Evolutionary conservation across 2,888 invertebrate species (phyloP), one percentile per base, ranked within the genome.

Genomic region (Gisinianus flammeolus): DNA sequence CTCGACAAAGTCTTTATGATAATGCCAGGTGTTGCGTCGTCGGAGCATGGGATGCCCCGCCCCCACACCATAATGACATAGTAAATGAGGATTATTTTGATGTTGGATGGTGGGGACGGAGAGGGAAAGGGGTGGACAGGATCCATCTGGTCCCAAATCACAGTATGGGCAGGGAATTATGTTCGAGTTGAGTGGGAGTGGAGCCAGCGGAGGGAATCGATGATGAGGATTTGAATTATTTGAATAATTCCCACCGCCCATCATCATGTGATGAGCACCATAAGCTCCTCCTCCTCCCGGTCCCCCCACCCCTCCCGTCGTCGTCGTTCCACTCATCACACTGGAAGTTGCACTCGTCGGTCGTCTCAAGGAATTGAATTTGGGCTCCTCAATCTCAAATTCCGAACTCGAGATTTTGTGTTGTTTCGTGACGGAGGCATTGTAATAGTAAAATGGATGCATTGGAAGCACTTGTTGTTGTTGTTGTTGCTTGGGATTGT

Each of bases 321-420:
- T n/a, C n/a, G n/a, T n/a, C n/a, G n/a, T n/a, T n/a, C n/a, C n/a
- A n/a, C n/a, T n/a, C n/a, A n/a, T n/a, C n/a, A 62, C 62, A 31
- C 72, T 76, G 0, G 76, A 76, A 22, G 67, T 24, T 10, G 72
- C 69, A 44, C 79, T 77, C 2, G 78, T 77, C n/a, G 83, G 82
- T 77, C 81, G 67, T 71, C 83, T 33, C 4, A 83, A 75, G n/a
- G 82, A 82, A 79, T 83, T 81, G 68, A 83, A 83, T 74, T 81
- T 81, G n/a, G 83, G 83, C n/a, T 81, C 82, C 62, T 83, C 83
- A 24, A 83, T 78, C 68, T 83, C 81, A 68, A 83, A 83, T 68
- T 83, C 83, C 2, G 80, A 78, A 69, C 82, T 81, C 8, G 82
- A 81, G 3, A 83, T 77, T 79, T 83, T 83, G 24, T 79, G 79